Percentiles rank a stretch among this genome's conserved stretches.
phyloP scores from a whole-genome alignment of 2,113 vertebrate species.

The Peromyscus polionotus region DNA sequence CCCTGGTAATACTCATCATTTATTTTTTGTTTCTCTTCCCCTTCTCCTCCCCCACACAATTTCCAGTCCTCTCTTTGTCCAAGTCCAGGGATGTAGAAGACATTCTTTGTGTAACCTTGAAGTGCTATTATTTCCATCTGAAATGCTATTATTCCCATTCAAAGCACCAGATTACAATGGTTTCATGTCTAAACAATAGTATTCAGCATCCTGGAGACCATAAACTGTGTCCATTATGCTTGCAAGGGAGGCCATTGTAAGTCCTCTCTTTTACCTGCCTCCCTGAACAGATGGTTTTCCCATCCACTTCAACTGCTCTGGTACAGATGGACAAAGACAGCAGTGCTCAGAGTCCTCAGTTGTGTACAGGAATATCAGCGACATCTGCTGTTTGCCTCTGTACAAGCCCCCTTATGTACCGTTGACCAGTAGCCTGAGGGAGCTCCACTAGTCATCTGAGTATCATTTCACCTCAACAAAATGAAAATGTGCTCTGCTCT shows the following conservation, averaged over 20 bases:
- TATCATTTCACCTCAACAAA: neutral
- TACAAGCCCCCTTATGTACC: neutral
- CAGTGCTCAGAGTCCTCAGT: neutral
- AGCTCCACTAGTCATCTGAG: neutral
- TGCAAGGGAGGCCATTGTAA: neutral
- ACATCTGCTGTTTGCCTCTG: conserved; percentile 60
- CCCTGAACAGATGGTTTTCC: conserved; percentile 49
- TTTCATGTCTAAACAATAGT: neutral
- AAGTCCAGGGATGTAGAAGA: neutral
- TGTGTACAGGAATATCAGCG: conserved; percentile 43
- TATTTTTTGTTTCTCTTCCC: neutral
- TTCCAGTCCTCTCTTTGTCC: neutral
- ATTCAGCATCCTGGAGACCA: neutral
- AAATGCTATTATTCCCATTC: conserved; percentile 20
- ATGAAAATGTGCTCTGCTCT: neutral
- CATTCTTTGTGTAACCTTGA: conserved; percentile 29
- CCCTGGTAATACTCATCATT: neutral
- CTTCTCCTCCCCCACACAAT: neutral
- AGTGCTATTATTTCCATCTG: neutral
- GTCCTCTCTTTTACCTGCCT: conserved; percentile 28
- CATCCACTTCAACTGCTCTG: conserved; percentile 5
- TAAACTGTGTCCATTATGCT: neutral
- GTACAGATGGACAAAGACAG: neutral
- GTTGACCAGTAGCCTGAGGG: neutral
- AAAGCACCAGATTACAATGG: conserved; percentile 19